Conservation (phyloP, 2,888 invertebrate species). For the Choristoneura rosaceana region DNA sequence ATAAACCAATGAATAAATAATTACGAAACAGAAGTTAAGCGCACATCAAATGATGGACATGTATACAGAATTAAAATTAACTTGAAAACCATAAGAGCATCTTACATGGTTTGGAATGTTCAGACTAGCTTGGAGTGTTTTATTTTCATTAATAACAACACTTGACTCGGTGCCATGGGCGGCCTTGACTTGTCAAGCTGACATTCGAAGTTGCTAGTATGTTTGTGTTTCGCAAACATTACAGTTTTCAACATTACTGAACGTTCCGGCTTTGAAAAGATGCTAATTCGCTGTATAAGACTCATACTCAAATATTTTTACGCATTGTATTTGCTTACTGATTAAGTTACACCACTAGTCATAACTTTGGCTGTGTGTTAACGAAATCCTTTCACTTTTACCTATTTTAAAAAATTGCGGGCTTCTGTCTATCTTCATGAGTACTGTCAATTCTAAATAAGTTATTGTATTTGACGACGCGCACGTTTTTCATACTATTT, state of each 20-base stretch:
- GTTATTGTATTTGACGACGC: no score
- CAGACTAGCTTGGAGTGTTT: neutral
- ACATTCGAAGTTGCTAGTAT: slow-evolving; percentile 12
- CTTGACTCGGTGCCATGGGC: slow-evolving; percentile 1
- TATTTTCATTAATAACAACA: slow-evolving; percentile 6
- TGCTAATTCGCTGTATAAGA: slow-evolving; percentile 22
- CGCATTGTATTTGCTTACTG: slow-evolving; percentile 13
- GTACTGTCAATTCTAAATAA: neutral
- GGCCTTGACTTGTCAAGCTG: slow-evolving; percentile 13
- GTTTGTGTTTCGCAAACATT: slow-evolving; percentile 23
- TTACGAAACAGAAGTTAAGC: neutral
- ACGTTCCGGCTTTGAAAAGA: slow-evolving; percentile 18
- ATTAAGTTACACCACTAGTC: neutral
- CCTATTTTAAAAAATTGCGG: neutral
- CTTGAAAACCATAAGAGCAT: neutral
- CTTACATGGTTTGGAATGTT: neutral
- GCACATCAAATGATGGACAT: neutral
- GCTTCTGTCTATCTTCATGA: neutral
- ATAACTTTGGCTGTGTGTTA: neutral
- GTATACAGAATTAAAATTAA: neutral
- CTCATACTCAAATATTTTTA: slow-evolving; percentile 3
- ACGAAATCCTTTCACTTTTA: slow-evolving; percentile 9
- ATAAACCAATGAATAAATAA: neutral
- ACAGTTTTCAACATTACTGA: slow-evolving; percentile 12
- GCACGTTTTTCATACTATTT: no score